Base-by-base conservation (phyloP, 2,888 invertebrate genomes). In the Eristalis pertinax region DNA sequence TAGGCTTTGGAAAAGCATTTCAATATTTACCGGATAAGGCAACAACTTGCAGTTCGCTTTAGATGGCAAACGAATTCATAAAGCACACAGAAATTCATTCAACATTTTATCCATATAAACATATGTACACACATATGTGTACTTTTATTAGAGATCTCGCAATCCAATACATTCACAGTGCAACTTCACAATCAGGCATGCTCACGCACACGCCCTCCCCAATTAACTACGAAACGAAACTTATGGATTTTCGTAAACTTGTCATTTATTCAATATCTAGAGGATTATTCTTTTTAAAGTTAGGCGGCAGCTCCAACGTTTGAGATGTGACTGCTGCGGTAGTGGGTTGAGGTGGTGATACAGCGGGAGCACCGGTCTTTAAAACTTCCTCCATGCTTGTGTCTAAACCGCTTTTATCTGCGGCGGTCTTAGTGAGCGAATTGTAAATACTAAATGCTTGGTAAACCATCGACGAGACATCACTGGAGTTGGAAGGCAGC, bases 401-500 rank as follows among this genome's bases (percentile, higher is more conserved):
- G 7, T 56, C 29, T 35, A 72, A n/a, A 41, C 4, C 64, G 41
- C 60, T 73, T 41, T 50, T 50, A 8, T 50, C 50, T 8, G 8
- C 50, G 50, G 50, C 50, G 8, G 26, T 68, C 26, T 78, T 89
- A 5, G 92, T 90, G 19, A 92, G 89, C 8, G 91, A 90, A 87
- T 91, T 92, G 86, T 93, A 93, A 50, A 93, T 92, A 7, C 91
- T 90, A 88, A 93, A 88, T 2, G 93, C 93, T 89, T 93, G 92
- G 2, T 91, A 91, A 32, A 93, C 92, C 75, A 93, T 89, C 13
- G 91, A 90, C 3, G 91, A 91, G 32, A 93, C 90, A 88, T 93
- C 93, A 4, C 97, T 97, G 4, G 97, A 96, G 93, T 99, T 98
- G 24, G 97, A 95, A 0, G 99, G 99, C 89, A 99, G 93, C 89